Percentiles rank a stretch among this genome's conserved stretches.
Conservation (phyloP, 2,113 vertebrate genomes). For the Macroglossus sobrinus region DNA sequence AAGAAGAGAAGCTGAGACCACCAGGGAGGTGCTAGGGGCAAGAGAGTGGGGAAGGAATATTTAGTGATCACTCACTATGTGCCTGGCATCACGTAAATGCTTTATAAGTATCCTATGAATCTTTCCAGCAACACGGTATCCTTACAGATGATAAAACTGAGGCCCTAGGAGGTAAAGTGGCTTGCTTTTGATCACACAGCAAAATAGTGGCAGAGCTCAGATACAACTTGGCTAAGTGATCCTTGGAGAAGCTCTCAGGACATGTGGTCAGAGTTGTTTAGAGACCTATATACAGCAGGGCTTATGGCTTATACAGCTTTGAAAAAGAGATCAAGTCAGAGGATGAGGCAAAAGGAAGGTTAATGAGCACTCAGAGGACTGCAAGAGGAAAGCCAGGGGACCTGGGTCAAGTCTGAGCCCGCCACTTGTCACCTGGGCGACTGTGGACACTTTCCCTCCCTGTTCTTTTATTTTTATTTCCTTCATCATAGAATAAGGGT, state of each 20-base stretch:
- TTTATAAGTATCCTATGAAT: neutral
- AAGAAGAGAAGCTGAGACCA: neutral
- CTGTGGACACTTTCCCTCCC: neutral
- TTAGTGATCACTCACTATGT: fast-evolving
- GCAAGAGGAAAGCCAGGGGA: fast-evolving
- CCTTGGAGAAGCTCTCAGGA: neutral
- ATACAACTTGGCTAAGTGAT: fast-evolving
- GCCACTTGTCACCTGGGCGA: neutral
- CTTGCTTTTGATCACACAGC: neutral
- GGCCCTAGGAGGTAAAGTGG: fast-evolving
- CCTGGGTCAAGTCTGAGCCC: too few relatives aligned
- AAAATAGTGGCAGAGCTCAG: fast-evolving
- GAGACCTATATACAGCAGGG: neutral
- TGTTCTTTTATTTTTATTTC: neutral
- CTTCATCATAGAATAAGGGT: neutral
- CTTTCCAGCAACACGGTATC: neutral
- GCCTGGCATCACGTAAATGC: fast-evolving
- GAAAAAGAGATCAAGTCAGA: neutral
- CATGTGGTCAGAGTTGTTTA: neutral
- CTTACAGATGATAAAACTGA: neutral
- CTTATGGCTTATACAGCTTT: fast-evolving
- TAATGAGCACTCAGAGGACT: fast-evolving
- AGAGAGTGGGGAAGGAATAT: fast-evolving
- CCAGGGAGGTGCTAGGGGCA: neutral
- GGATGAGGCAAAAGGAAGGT: neutral